Percentiles rank a stretch among this genome's conserved stretches.
Conservation (phyloP, 2,113 vertebrate species). For the Sminthopsis crassicaudata region DNA sequence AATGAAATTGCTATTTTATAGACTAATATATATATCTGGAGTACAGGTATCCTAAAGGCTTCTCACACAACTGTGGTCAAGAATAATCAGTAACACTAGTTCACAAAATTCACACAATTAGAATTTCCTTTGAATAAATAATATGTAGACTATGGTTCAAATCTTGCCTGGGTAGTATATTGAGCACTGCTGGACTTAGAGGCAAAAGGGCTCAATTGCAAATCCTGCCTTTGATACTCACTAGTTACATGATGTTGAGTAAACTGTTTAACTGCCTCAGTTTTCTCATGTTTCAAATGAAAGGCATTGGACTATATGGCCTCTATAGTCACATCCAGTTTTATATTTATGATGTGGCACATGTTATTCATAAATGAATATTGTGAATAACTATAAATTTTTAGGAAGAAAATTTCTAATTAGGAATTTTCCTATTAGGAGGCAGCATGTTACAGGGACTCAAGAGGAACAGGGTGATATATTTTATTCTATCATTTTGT, state of each 20-base stretch:
- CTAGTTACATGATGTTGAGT: not conserved
- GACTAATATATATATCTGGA: constrained; percentile 36
- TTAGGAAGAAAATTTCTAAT: constrained; percentile 33
- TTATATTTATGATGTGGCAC: not conserved
- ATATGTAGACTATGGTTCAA: not conserved
- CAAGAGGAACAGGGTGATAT: not conserved
- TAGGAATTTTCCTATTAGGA: not conserved
- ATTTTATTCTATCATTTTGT: not conserved
- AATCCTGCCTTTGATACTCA: not conserved
- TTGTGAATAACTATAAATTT: constrained; percentile 53
- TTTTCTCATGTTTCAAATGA: not conserved
- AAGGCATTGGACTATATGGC: not conserved
- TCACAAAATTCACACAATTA: not conserved
- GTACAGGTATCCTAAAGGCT: not conserved
- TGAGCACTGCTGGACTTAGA: not conserved
- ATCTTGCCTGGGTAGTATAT: not conserved
- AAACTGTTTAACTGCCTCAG: not conserved
- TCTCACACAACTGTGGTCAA: constrained; percentile 1
- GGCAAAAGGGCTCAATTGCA: not conserved
- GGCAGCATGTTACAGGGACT: not conserved
- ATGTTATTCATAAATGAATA: constrained; percentile 39
- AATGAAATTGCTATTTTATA: constrained; percentile 65
- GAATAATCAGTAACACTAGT: not conserved
- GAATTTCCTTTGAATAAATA: not conserved
- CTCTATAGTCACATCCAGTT: not conserved